A percentile compares a stretch with the other conserved stretches of the same genome.
Evolutionary conservation across 1,140 invertebrate species (phyloP).

Genomic region (Oncopodura yosiiana): DNA sequence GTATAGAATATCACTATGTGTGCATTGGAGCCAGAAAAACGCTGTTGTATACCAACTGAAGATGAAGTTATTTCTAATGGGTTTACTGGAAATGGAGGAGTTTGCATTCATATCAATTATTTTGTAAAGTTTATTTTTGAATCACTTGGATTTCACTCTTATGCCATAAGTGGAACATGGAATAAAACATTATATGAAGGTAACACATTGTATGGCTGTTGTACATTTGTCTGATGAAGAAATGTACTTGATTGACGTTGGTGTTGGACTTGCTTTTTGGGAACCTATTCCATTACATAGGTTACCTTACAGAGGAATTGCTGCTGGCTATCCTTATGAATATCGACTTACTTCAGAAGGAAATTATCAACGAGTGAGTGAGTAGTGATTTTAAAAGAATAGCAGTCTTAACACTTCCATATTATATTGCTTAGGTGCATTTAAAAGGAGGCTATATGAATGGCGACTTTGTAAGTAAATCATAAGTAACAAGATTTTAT

Average conservation of each 20-base stretch:
- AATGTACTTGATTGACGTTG: slow-evolving; percentile 10
- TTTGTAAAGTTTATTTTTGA: background rate
- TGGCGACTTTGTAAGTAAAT: slow-evolving; percentile 18
- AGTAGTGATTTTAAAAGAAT: no score
- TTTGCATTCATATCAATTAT: slow-evolving; percentile 9
- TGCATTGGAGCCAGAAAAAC: background rate
- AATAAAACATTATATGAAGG: background rate
- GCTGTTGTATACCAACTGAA: background rate
- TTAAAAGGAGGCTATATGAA: background rate
- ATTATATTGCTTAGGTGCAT: no score
- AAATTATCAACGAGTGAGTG: slow-evolving; percentile 11
- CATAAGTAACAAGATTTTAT: no score
- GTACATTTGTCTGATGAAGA: background rate
- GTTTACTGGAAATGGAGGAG: slow-evolving; percentile 1
- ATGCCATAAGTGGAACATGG: background rate
- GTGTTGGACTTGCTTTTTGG: background rate
- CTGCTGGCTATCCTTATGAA: slow-evolving; percentile 9
- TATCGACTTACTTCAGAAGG: background rate
- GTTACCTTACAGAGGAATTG: slow-evolving; percentile 1
- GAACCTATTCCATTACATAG: slow-evolving; percentile 8
- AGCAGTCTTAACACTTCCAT: no score
- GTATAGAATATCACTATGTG: slow-evolving; percentile 6
- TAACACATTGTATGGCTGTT: background rate
- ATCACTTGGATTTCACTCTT: slow-evolving; percentile 1
- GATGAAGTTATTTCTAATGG: background rate